Base-by-base conservation (phyloP, 2,113 vertebrate genomes). In the Grallaria varia region DNA sequence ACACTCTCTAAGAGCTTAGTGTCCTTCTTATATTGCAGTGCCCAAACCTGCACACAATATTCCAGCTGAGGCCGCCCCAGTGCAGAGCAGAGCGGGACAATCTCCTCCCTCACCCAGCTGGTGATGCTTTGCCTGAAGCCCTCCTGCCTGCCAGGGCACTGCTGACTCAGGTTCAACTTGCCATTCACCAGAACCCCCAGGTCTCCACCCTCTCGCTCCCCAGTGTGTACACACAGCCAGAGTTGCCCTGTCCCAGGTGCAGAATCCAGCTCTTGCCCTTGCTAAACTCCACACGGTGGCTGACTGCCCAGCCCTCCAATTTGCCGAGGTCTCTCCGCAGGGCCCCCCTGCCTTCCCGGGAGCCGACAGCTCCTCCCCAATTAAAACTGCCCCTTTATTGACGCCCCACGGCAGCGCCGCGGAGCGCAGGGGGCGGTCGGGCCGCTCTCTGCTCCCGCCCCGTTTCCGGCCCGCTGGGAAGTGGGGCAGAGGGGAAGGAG, bases 391-490 rank as follows among this genome's bases (percentile, higher is more conserved):
- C 4, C 33, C 22, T 55, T 40, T 4, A 33, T 1, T 4, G 22
- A 5, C 39, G 4, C 2, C 28, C 4, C 14, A 0, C 1, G 5
- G 27, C 2, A 3, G 7, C 8, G 21, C 28, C 11, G 7, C 49
- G 0, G 14, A 4, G 12, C 6, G 3, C 22, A 0, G 5, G 8
- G 40, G 4, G 4, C 4, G 17, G 14, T 4, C 3, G 7, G 22
- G 14, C 31, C 55, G 3, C n/a, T n/a, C 66, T 11, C 37, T 12
- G 24, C 16, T 6, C 52, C 62, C 20, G 49, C 28, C n/a, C 84
- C 72, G n/a, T n/a, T n/a, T n/a, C n/a, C n/a, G n/a, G n/a, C n/a
- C n/a, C n/a, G n/a, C n/a, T n/a, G 40, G 33, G 22, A 84, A 81
- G 39, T 73, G 37, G 64, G 82, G 17, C 69, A 24, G 37, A n/a